phyloP scores from a whole-genome alignment of 2,797 vertebrate species.

The Epinephelus malabaricus region DNA sequence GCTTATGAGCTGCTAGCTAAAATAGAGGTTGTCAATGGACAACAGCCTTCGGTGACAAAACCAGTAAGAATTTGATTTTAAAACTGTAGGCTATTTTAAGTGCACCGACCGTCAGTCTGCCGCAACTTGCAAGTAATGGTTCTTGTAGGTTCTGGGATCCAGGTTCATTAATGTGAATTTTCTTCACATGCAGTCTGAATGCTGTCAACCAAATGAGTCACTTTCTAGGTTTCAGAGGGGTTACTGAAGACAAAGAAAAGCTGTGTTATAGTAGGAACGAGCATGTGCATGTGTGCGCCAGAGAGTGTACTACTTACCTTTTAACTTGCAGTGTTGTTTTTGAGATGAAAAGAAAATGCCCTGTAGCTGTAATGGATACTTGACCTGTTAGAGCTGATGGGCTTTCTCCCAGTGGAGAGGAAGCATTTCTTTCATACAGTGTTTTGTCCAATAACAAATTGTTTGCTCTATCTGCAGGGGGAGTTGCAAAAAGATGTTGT shows the following conservation, averaged over 20 bases:
- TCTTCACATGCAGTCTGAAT: conserved; percentile 53
- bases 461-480: conserved; percentile 42
- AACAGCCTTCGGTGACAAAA: conserved; percentile 60
- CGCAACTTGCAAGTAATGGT: conserved; percentile 45
- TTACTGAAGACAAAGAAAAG: conserved; percentile 24
- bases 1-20: conserved; percentile 58
- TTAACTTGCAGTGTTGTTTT: conserved; percentile 46
- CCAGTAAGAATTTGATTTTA: conserved; percentile 56
- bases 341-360: conserved; percentile 55
- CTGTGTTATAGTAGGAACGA: conserved; percentile 1
- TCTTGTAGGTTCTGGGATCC: conserved; percentile 36
- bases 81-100: conserved; percentile 63
- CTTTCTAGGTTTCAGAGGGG: conserved; percentile 36
- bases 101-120: conserved; percentile 23
- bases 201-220: conserved; percentile 56
- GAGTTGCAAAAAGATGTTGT: conserved; percentile 37
- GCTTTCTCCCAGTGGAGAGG: conserved; percentile 38
- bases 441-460: conserved; percentile 57
- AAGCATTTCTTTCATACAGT: conserved; percentile 28
- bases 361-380: conserved; percentile 39
- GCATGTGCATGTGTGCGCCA: not conserved
- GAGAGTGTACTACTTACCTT: conserved; percentile 25
- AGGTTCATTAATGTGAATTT: conserved; percentile 30
- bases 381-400: conserved; percentile 57
- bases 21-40: conserved; percentile 62